Percentiles rank a stretch among this genome's conserved stretches.
Conservation (phyloP, 2,888 invertebrate species). For the Plebejus argus region DNA sequence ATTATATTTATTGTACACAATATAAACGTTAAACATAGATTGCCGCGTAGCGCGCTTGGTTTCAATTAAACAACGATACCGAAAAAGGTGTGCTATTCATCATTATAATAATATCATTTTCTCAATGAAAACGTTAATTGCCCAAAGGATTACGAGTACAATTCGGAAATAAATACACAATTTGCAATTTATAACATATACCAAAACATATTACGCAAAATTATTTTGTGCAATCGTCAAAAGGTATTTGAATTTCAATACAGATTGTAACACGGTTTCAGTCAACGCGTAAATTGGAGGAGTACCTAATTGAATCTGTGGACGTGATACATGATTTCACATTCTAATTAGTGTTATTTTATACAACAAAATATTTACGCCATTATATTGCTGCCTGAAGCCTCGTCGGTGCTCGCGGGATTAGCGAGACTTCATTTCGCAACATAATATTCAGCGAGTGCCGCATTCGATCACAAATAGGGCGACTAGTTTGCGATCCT, state of each 20-base stretch:
- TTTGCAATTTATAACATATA: background rate
- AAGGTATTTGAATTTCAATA: background rate
- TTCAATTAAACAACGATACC: too few relatives aligned
- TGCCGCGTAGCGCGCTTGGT: too few relatives aligned
- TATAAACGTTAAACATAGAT: too few relatives aligned
- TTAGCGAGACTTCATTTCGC: background rate
- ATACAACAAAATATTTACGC: conserved; percentile 7
- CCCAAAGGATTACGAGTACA: background rate
- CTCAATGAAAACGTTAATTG: background rate
- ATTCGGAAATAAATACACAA: background rate
- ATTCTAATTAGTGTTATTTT: background rate
- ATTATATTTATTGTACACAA: too few relatives aligned
- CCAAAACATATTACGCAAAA: background rate
- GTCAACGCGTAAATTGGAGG: background rate
- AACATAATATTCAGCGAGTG: background rate
- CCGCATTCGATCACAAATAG: background rate
- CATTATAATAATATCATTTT: background rate
- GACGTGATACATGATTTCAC: conserved; percentile 1
- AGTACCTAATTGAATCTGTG: background rate
- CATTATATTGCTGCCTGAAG: background rate
- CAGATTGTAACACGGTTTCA: background rate
- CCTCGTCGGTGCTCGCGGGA: background rate
- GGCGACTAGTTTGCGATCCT: background rate
- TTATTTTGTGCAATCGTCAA: background rate
- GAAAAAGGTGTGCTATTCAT: too few relatives aligned